phyloP scores from a whole-genome alignment of 2,797 vertebrate genomes.

The Alouatta caraya region DNA sequence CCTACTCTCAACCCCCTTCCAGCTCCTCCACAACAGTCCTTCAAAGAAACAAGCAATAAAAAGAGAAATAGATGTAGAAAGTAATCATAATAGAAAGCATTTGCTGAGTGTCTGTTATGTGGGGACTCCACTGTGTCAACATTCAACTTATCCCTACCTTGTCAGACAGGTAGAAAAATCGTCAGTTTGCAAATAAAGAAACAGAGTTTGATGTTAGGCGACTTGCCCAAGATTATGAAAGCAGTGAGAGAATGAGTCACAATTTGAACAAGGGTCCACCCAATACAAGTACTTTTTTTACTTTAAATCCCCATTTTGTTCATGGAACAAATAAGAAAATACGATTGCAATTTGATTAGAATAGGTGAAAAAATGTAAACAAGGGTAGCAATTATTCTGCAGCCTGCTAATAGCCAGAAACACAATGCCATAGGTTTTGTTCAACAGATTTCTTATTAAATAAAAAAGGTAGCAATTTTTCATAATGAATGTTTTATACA shows the following conservation, averaged over 20 bases:
- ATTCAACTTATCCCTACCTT: neutral
- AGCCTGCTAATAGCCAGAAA: conserved; percentile 19
- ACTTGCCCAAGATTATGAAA: neutral
- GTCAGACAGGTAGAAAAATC: neutral
- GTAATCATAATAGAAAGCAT: neutral
- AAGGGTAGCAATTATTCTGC: conserved; percentile 61
- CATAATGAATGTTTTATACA: conserved; percentile 85
- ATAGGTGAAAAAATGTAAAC: conserved; percentile 53
- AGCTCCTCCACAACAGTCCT: neutral
- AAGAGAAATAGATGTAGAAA: conserved; percentile 24
- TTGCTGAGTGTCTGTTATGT: neutral
- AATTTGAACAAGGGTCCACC: neutral
- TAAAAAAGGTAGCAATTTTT: conserved; percentile 86
- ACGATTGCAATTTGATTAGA: conserved; percentile 57
- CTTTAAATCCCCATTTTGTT: neutral
- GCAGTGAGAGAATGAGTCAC: neutral
- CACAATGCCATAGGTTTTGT: conserved; percentile 65
- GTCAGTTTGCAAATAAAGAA: neutral
- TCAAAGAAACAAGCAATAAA: conserved; percentile 21
- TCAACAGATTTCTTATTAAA: conserved; percentile 76
- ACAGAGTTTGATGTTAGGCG: neutral
- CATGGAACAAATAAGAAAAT: conserved; percentile 7
- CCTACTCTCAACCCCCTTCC: neutral
- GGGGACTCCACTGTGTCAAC: neutral
- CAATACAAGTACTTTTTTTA: neutral